These are phyloP conservation scores for Umimayanthus kanabou DNA, from an alignment of 92 coral and sea anemone species.

Conservation along the genomic window DNA sequence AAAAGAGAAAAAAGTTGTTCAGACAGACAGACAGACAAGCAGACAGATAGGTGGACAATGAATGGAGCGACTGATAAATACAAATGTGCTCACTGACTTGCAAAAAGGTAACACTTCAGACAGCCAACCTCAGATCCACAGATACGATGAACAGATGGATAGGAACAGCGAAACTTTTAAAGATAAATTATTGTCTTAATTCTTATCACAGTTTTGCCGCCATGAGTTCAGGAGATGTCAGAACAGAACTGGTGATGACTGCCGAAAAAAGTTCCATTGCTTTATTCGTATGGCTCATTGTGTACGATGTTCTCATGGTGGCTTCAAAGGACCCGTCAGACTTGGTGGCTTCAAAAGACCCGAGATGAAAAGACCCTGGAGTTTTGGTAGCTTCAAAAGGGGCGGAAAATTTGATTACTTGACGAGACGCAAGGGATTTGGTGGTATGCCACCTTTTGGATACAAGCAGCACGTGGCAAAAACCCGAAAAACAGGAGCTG, in stretches of 20 bases:
- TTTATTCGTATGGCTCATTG: constrained; percentile 28
- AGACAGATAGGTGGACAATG: background rate
- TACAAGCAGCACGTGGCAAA: too few species aligned
- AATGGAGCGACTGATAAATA: background rate
- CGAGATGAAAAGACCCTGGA: background rate
- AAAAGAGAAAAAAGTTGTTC: too few species aligned
- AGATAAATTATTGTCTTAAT: background rate
- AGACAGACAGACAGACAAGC: background rate
- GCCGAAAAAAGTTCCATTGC: constrained; percentile 15
- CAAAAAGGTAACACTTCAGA: background rate
- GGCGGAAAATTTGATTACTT: background rate
- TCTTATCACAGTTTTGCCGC: constrained; percentile 25
- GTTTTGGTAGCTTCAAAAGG: background rate
- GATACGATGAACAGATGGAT: background rate
- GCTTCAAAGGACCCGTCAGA: background rate
- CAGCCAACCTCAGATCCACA: background rate
- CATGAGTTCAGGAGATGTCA: background rate
- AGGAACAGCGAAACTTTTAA: too few species aligned
- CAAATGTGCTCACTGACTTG: background rate
- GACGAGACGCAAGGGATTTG: background rate
- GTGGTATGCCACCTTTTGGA: too few species aligned
- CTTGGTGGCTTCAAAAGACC: background rate
- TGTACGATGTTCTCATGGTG: constrained; percentile 4
- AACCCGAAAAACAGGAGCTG: background rate
- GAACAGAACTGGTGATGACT: constrained; percentile 1